Percentiles rank a stretch among this genome's conserved stretches.
These are phyloP conservation scores for Eretmocerus hayati DNA, from an alignment of 2,888 invertebrate species.

Conservation along the genomic window DNA sequence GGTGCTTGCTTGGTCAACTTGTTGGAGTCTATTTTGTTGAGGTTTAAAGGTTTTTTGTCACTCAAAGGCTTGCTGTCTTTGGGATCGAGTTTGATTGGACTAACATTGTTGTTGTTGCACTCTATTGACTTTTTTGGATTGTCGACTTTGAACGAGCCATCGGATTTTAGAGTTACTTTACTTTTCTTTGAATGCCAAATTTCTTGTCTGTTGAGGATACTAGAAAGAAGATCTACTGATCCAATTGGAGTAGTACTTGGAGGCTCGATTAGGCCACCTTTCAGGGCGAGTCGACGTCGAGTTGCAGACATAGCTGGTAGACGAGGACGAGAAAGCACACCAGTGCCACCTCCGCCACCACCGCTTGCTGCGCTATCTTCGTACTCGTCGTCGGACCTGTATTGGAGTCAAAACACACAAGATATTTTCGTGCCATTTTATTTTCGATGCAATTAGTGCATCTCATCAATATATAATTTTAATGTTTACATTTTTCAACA, in stretches of 20 bases:
- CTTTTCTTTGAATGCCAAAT: conserved; percentile 62
- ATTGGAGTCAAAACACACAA: conserved; percentile 15
- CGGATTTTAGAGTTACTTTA: conserved; percentile 53
- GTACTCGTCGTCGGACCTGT: conserved; percentile 33
- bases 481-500: too few species aligned
- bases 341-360: conserved; percentile 23
- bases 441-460: not conserved
- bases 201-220: conserved; percentile 65
- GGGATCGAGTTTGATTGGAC: conserved; percentile 23
- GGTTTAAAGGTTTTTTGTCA: conserved; percentile 28
- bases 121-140: conserved; percentile 28
- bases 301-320: conserved; percentile 32
- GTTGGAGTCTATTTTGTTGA: conserved; percentile 33
- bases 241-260: conserved; percentile 11
- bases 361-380: conserved; percentile 4
- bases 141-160: conserved; percentile 57
- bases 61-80: not conserved
- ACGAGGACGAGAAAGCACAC: conserved; percentile 32
- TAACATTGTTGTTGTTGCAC: conserved; percentile 22
- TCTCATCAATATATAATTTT: too few species aligned
- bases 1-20: conserved; percentile 51
- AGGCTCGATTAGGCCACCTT: conserved; percentile 30
- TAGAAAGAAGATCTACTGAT: conserved; percentile 56
- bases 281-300: conserved; percentile 37
- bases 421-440: too few species aligned